Conservation (phyloP, 64 coral and sea anemone species). For the Stichodactyla mertensii region DNA sequence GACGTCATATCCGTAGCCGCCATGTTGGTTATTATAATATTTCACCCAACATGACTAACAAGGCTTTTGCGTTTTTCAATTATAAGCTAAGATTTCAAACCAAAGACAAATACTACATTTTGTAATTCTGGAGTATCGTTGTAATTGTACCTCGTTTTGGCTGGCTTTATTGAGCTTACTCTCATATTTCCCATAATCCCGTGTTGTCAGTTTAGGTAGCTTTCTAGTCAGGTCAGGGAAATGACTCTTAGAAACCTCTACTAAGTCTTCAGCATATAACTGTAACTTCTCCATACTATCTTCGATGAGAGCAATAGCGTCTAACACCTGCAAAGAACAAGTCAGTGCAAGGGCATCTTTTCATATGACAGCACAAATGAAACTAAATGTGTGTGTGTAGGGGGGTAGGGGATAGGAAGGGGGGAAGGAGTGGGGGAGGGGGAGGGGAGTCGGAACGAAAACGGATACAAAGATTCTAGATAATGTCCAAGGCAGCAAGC, state of each 20-base stretch:
- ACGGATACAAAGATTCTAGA: too few species aligned
- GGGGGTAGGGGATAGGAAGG: too few species aligned
- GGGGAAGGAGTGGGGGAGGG: too few species aligned
- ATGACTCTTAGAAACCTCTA: slow-evolving; percentile 58
- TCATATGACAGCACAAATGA: not conserved
- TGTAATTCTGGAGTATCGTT: not conserved
- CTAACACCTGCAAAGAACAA: slow-evolving; percentile 41
- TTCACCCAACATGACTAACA: too few species aligned
- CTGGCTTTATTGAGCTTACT: slow-evolving; percentile 54
- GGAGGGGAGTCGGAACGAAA: too few species aligned
- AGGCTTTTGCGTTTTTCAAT: too few species aligned
- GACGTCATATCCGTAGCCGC: too few species aligned
- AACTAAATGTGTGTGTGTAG: too few species aligned
- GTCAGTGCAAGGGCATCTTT: not conserved
- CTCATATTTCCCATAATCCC: slow-evolving; percentile 34
- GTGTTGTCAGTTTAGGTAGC: slow-evolving; percentile 53
- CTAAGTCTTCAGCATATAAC: slow-evolving; percentile 63
- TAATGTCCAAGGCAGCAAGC: too few species aligned
- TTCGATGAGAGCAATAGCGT: slow-evolving; percentile 69
- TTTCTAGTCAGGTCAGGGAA: slow-evolving; percentile 77
- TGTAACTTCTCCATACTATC: slow-evolving; percentile 87
- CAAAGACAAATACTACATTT: too few species aligned
- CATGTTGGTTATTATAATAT: too few species aligned
- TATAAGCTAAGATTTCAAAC: too few species aligned
- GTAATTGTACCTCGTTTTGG: slow-evolving; percentile 57